Base-by-base conservation (phyloP, 2,888 invertebrate species). In the Pediacus dermestoides region DNA sequence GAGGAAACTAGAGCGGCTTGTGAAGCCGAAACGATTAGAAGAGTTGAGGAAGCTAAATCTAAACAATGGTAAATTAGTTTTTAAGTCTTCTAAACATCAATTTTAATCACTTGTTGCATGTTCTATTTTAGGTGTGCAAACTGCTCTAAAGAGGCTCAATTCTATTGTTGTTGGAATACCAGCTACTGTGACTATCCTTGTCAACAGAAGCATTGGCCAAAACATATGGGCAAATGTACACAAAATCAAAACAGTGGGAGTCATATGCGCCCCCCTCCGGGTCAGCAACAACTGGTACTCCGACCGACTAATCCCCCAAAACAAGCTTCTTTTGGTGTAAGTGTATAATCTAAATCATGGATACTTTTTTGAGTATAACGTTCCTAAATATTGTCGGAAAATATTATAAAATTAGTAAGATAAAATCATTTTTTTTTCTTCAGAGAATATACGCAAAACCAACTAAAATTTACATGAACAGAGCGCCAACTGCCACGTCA, bases 121-220 rank as follows among this genome's bases (percentile, higher is more conserved):
- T 28, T 34, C 26, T 13, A 15, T 52, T 55, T 13, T 49, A 78
- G 78, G 78, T 95, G 95, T 67, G 84, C 88, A 0, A 78, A 81
- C 62, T 95, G 95, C 69, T 78, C 78, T 23, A 85, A 85, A 52
- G 93, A 93, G 68, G 90, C 94, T 0, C 81, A 86, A 54, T 89
- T 90, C 67, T 91, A 92, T 68, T 95, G 95, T 62, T 95, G 95
- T 63, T 95, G 94, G 93, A 94, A 93, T 72, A 93, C 93, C 0
- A 83, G 90, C 34, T 95, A 95, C 68, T 95, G 94, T 68, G 87
- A 88, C 71, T 85, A 86, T 64, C 77, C 82, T 1, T 94, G 94
- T 58, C 93, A 93, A 68, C 81, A 86, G 59, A 75, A 81, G 50
- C 91, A 93, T 67, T 93, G 93, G 93, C 69, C 82, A 1, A 70